Base-by-base conservation (phyloP, 2,888 invertebrate species). In the Leptura quadrifasciata region DNA sequence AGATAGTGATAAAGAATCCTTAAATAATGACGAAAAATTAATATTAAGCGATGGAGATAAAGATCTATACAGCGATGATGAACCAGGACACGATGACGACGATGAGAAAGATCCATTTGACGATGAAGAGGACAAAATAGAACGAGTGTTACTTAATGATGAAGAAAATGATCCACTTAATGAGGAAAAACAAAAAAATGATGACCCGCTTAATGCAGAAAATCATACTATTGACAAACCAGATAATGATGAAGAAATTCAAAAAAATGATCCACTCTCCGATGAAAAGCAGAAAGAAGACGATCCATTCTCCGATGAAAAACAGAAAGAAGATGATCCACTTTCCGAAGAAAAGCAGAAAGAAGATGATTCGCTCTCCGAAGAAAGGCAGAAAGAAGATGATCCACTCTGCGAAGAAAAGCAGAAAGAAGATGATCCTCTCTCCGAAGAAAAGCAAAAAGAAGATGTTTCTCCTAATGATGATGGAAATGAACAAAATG, bases 101-200 rank as follows among this genome's bases (percentile, higher is more conserved):
- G 39, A 15, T 3, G 39, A 39, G 15, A 39, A 39, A 71, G 72
- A 70, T 24, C 72, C 67, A 8, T 71, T 72, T 39, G 76, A 74
- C 31, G 74, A 76, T 8, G 76, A 69, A 6, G 39, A 15, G 12
- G 17, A 47, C n/a, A n/a, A n/a, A 47, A 47, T 47, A n/a, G 47
- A 47, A 76, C 57, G 18, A 21, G n/a, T 20, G 15, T 21, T 27
- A 60, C 60, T 60, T 54, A 31, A 72, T 20, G 20, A 9, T 57
- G 68, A 31, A 39, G 39, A 70, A 60, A 69, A 47, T 20, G 65
- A 65, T 39, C 5, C 54, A 71, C 47, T 17, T 21, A 27, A 69
- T 55, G 35, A 72, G 20, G 17, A 35, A 76, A 52, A 47, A 18
- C 57, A 67, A 39, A 21, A 63, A 39, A 39, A 69, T 52, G 24